phyloP scores from a whole-genome alignment of 2,797 vertebrate genomes.

The Moxostoma hubbsi region DNA sequence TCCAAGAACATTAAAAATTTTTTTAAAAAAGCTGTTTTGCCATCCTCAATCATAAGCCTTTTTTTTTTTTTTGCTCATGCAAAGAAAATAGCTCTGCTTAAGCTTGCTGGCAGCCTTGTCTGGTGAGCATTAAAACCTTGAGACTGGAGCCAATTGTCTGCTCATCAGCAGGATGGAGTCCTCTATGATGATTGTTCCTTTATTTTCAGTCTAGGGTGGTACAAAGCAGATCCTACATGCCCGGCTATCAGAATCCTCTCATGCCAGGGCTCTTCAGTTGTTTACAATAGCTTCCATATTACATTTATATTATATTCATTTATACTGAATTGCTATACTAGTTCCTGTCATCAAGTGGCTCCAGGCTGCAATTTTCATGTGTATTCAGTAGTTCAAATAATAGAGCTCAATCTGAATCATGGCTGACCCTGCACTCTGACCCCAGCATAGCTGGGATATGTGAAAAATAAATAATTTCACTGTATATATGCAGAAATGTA shows the following conservation, averaged over 20 bases:
- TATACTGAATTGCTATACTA: background rate
- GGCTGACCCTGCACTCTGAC: too few relatives aligned
- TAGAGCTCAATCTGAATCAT: too few relatives aligned
- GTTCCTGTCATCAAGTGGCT: background rate
- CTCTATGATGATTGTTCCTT: too few relatives aligned
- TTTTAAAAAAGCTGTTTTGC: conserved; percentile 1
- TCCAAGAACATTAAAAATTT: background rate
- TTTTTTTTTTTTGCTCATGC: background rate
- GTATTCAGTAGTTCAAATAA: background rate
- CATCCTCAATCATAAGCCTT: background rate
- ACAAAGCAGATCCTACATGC: background rate
- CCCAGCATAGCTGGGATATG: too few relatives aligned
- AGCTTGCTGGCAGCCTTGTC: background rate
- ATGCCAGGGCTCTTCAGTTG: background rate
- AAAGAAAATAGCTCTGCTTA: background rate
- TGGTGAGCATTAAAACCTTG: background rate
- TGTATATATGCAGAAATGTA: too few relatives aligned
- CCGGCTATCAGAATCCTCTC: background rate
- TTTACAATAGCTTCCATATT: background rate
- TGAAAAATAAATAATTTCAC: too few relatives aligned
- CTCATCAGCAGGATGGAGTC: background rate
- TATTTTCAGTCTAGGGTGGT: background rate
- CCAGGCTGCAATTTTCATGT: background rate
- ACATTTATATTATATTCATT: background rate
- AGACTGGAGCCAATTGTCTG: background rate